A percentile compares a stretch with the other conserved stretches of the same genome.
Evolutionary conservation across 2,113 vertebrate species (phyloP).

Genomic region (Eira barbara): DNA sequence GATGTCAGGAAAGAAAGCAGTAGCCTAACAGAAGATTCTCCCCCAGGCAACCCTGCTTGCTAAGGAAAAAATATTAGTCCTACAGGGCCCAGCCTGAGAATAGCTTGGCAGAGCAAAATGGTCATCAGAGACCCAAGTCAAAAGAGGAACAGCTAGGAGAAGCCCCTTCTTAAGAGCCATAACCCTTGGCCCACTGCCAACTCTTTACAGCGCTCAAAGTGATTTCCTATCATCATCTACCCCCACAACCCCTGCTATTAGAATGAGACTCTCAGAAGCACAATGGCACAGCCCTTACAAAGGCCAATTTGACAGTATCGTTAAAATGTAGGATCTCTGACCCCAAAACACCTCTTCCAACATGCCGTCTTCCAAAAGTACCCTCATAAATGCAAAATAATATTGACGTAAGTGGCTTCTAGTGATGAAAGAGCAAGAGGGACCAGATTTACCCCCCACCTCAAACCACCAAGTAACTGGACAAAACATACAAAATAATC

Average conservation of each 20-base stretch:
- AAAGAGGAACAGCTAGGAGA: background rate
- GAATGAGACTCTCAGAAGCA: slow-evolving; percentile 1
- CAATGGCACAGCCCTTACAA: background rate
- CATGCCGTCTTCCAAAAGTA: background rate
- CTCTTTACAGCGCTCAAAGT: background rate
- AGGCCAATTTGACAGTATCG: background rate
- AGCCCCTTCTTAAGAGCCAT: background rate
- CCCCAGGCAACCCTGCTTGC: background rate
- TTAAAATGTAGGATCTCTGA: background rate
- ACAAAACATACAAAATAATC: background rate
- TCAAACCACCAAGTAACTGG: background rate
- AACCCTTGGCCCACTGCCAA: background rate
- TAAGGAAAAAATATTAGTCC: background rate
- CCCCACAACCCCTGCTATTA: background rate
- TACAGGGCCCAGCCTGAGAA: background rate
- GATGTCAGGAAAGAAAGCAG: background rate
- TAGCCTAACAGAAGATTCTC: background rate
- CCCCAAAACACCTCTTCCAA: background rate
- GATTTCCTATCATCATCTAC: background rate
- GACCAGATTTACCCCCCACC: background rate
- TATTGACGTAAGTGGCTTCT: background rate
- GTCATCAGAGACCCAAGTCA: background rate
- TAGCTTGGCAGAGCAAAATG: background rate
- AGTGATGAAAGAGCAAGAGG: background rate
- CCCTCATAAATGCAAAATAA: background rate